These are phyloP conservation scores for Brachyptera putata DNA, from an alignment of 2,888 invertebrate species.

Conservation along the genomic window DNA sequence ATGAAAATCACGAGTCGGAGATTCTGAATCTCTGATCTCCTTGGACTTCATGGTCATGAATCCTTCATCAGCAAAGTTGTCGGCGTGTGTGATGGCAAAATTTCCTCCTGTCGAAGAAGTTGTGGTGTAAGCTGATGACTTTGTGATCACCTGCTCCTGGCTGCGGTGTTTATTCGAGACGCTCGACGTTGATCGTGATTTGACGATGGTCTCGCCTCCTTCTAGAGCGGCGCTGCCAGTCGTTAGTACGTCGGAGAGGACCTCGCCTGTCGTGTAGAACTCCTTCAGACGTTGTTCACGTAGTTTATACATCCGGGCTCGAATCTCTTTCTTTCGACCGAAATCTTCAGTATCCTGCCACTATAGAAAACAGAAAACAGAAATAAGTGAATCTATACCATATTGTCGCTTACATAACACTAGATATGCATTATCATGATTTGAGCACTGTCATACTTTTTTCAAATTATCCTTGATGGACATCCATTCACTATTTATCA, in stretches of 20 bases:
- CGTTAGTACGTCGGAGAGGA: conserved; percentile 36
- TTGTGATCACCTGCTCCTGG: conserved; percentile 31
- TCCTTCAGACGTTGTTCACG: conserved; percentile 73
- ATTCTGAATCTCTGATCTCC: conserved; percentile 73
- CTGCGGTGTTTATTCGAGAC: conserved; percentile 34
- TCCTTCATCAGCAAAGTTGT: conserved; percentile 69
- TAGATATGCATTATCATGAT: too few species aligned
- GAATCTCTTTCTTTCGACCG: conserved; percentile 79
- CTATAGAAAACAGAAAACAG: conserved; percentile 47
- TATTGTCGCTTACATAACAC: too few species aligned
- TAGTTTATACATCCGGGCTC: conserved; percentile 78
- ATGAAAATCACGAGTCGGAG: conserved; percentile 60
- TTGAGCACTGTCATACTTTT: too few species aligned
- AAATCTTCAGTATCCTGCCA: conserved; percentile 86
- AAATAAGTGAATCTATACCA: too few species aligned
- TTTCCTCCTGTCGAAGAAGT: conserved; percentile 11
- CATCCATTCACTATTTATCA: too few species aligned
- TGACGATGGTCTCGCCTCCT: conserved; percentile 54
- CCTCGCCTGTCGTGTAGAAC: conserved; percentile 60
- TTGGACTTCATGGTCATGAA: conserved; percentile 73
- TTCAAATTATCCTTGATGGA: too few species aligned
- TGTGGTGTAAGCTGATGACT: conserved; percentile 26
- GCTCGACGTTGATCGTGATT: conserved; percentile 19
- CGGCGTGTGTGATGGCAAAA: conserved; percentile 51
- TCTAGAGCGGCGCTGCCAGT: conserved; percentile 62